Base-by-base conservation (phyloP, 2,888 invertebrate species). In the Caenorhabditis macrosperma region DNA sequence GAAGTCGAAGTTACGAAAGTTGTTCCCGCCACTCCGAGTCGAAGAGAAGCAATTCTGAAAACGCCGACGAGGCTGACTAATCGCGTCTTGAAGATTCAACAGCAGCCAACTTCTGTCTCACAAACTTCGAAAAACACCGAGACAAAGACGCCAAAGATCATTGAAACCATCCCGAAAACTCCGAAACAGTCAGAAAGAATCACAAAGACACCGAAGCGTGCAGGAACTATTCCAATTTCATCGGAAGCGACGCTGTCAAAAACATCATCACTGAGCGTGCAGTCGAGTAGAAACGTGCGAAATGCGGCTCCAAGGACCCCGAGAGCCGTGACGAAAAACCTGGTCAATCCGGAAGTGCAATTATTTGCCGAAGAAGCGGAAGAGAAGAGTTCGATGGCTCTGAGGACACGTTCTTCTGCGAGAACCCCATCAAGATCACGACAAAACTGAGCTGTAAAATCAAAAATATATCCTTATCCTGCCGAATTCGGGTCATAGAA, bases 351-450 rank as follows among this genome's bases (percentile, higher is more conserved):
- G 24, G 20, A n/a, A n/a, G n/a, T n/a, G n/a, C n/a, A n/a, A n/a
- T n/a, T 24, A 7, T 6, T 12, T 33, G 12, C 20, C n/a, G 52
- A 52, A 3, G 33, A 54, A 15, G 9, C 12, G 7, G 64, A 35
- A 52, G 15, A 38, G 26, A 28, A 12, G n/a, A 64, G 35, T 26
- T 6, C 33, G 0, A 50, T 2, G 38, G 0, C 57, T 15, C 24
- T 59, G 26, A 48, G 69, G 30, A 60, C 52, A n/a, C 38, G 69
- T 3, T 52, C 69, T 0, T 60, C 38, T n/a, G 50, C 41, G 0
- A 38, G 60, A 33, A 60, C 69, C 50, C 69, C 71, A 5, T 71
- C 69, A 4, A 71, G 60, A 55, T 54, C 54, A 17, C 71, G 54
- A 38, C 17, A 20, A 38, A 50, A 24, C n/a, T 44, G 17, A 17